phyloP scores from a whole-genome alignment of 2,797 vertebrate genomes.

The Melanitta fusca region DNA sequence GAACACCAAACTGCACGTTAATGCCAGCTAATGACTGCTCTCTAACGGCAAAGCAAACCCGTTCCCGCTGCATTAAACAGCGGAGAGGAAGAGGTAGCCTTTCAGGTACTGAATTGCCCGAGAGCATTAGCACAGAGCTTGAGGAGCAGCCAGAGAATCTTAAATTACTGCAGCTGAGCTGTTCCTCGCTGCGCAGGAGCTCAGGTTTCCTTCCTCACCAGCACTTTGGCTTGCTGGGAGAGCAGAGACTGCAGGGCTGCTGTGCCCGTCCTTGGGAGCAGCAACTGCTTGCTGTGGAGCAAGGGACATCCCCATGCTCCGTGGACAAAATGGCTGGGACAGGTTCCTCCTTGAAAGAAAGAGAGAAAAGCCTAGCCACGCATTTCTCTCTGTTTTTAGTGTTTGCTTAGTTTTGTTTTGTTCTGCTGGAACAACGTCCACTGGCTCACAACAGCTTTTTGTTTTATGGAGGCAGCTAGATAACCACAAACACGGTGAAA shows the following conservation, averaged over 20 bases:
- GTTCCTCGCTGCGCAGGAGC: background rate
- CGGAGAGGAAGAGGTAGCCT: slow-evolving; percentile 30
- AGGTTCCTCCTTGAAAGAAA: background rate
- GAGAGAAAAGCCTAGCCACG: background rate
- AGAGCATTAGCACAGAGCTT: slow-evolving; percentile 27
- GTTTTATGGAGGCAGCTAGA: background rate
- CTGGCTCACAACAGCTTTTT: background rate
- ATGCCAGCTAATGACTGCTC: slow-evolving; percentile 16
- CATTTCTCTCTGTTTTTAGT: background rate
- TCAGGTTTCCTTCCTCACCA: slow-evolving; percentile 33
- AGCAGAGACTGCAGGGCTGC: background rate
- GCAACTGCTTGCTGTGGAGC: background rate
- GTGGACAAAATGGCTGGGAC: background rate
- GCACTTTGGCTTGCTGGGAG: background rate
- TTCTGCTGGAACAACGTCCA: background rate
- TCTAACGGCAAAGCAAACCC: background rate
- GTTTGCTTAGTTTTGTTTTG: background rate
- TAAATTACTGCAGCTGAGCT: slow-evolving; percentile 42
- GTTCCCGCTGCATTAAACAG: slow-evolving; percentile 7
- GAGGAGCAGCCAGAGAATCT: slow-evolving; percentile 40
- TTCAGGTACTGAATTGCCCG: slow-evolving; percentile 44
- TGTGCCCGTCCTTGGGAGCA: background rate
- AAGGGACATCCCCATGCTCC: background rate
- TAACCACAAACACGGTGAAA: background rate
- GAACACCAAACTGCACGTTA: slow-evolving; percentile 26